Base-by-base conservation (phyloP, 2,113 vertebrate genomes). In the Nyctibius bracteatus region DNA sequence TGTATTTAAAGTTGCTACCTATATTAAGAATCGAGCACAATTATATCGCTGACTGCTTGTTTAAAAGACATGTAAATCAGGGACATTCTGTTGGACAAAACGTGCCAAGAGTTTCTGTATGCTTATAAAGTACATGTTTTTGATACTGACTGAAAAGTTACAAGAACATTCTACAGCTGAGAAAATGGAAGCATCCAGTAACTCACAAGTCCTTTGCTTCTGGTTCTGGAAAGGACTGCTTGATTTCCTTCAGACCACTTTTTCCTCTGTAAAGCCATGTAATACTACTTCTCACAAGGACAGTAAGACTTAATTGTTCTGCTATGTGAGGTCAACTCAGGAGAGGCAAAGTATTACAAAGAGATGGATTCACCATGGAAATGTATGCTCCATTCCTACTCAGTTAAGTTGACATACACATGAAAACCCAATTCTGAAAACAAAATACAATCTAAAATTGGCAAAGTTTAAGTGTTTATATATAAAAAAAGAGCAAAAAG, bases 211-310 rank as follows among this genome's bases (percentile, higher is more conserved):
- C 37, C 24, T 81, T 55, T 78, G 28, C 51, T 75, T 44, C 59
- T 49, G n/a, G 11, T 58, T 67, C 61, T 73, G 43, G 41, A 63
- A 75, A 24, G 30, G 25, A 31, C 14, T 21, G 25, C 46, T n/a
- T 49, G 12, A 61, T 59, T 31, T 63, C 55, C 33, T 72, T 15
- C 74, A 65, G n/a, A 41, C 20, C 3, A 21, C 70, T 20, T 75
- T 57, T 15, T 74, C 43, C 23, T 63, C 27, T 0, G 3, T 63
- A 70, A 68, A 82, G 44, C 47, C 0, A 0, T 14, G 23, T 31
- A 68, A 46, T 51, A 24, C 12, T 35, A 2, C 62, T 78, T 74
- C 37, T 67, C 47, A 39, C 24, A 51, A 7, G 62, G 20, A 63
- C 41, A 61, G 41, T 12, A 27, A 61, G 14, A 62, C 20, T 58